Base-by-base conservation (phyloP, 2,888 invertebrate genomes). In the Acanthoscelides obtectus region DNA sequence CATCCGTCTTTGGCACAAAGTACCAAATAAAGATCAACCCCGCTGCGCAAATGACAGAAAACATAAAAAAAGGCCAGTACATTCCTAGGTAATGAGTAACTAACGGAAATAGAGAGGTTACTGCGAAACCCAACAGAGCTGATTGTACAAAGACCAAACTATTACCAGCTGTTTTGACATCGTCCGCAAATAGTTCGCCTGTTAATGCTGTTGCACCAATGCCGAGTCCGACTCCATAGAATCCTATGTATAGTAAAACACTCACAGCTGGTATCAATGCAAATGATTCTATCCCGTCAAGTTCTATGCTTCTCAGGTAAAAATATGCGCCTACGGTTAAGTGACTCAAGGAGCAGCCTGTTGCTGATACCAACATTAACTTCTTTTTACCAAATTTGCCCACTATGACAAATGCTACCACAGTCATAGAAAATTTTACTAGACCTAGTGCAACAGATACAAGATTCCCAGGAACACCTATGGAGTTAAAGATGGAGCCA, bases 171-270 rank as follows among this genome's bases (percentile, higher is more conserved):
- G 92, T 89, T 84, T 93, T 93, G 0, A 93, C 91, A 76, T 93
- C 91, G 0, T 90, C 86, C 22, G 95, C 90, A 83, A 96, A 91
- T 84, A 95, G 88, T 83, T 95, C 95, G 0, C 92, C 91, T 88
- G 94, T 89, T 25, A 94, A 90, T 0, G 93, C 91, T 93, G 94
- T 93, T 0, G 93, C 92, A 64, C 94, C 82, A 0, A 93, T 92
- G 2, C 96, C 94, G 70, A 92, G 89, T 0, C 90, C 89, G 86
- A 80, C 1, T 73, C 93, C 91, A 85, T 93, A 94, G 0, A 90
- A 89, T 70, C 90, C 85, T 73, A 93, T 91, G 86, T 91, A 94
- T 20, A 91, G 77, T 0, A 94, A 87, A 67, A 94, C 84, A 0
- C 92, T 89, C 2, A 89, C 82, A 12, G 94, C 87, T 0, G 94